Percentiles rank a stretch among this genome's conserved stretches.
Evolutionary conservation across 1,140 invertebrate genomes (phyloP).

Genomic region (Bombus huntii): DNA sequence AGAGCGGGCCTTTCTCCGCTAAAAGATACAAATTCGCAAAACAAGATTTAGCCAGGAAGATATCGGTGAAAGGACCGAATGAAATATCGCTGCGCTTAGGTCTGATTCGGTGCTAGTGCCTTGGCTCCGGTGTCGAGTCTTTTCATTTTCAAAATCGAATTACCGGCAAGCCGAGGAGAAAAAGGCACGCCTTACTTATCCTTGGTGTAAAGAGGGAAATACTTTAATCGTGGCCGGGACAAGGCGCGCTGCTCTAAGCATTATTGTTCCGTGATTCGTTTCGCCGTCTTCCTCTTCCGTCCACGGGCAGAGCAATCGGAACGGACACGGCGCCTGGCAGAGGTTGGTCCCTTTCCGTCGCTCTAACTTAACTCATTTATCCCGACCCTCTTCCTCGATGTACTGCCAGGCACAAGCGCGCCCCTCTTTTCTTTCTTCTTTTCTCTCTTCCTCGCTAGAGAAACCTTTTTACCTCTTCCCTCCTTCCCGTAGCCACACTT

Average conservation of each 20-base stretch:
- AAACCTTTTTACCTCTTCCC: background rate
- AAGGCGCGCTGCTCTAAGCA: slow-evolving; percentile 23
- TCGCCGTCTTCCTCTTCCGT: slow-evolving; percentile 49
- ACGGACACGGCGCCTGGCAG: slow-evolving; percentile 60
- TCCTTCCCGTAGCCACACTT: background rate
- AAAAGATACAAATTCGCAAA: slow-evolving; percentile 45
- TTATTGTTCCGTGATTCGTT: slow-evolving; percentile 62
- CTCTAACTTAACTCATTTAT: slow-evolving; percentile 65
- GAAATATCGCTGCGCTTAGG: slow-evolving; percentile 26
- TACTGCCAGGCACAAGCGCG: slow-evolving; percentile 62
- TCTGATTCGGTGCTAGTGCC: background rate
- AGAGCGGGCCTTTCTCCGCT: background rate
- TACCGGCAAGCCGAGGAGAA: slow-evolving; percentile 20
- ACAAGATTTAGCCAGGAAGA: slow-evolving; percentile 37
- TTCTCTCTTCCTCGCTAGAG: too few relatives aligned
- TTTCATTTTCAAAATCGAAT: slow-evolving; percentile 54
- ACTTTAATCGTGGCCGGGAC: slow-evolving; percentile 47
- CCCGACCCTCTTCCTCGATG: slow-evolving; percentile 62
- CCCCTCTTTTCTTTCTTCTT: slow-evolving; percentile 9
- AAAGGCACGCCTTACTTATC: slow-evolving; percentile 26
- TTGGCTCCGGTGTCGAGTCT: slow-evolving; percentile 24
- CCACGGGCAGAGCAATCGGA: slow-evolving; percentile 47
- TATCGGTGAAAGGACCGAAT: slow-evolving; percentile 6
- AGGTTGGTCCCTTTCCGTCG: slow-evolving; percentile 53
- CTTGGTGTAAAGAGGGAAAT: slow-evolving; percentile 42